phyloP scores from a whole-genome alignment of 2,113 vertebrate genomes.

The Bungarus multicinctus region DNA sequence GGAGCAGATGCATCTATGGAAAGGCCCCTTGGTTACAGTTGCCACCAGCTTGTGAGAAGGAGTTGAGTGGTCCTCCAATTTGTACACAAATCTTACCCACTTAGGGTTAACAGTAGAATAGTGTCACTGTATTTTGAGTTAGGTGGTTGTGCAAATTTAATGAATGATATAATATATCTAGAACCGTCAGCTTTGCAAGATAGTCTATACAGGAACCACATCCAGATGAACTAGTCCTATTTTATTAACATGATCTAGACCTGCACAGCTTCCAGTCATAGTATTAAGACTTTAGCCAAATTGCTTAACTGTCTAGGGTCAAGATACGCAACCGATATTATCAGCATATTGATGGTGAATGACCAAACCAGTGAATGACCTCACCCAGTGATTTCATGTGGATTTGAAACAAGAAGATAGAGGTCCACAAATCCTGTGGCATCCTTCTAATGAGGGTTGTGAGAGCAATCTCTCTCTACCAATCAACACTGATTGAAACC shows the following conservation, averaged over 20 bases:
- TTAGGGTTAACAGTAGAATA: neutral
- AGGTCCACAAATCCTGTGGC: neutral
- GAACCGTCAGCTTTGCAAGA: neutral
- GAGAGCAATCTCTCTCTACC: neutral
- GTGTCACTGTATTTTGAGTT: neutral
- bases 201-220: neutral
- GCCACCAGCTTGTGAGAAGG: neutral
- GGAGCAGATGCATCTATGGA: neutral
- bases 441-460: neutral
- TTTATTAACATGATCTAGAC: neutral
- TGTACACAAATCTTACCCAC: neutral
- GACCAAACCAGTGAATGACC: neutral
- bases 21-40: neutral
- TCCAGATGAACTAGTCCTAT: neutral
- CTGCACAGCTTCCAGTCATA: neutral
- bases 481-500: neutral
- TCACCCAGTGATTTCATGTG: neutral
- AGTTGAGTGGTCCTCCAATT: neutral
- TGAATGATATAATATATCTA: neutral
- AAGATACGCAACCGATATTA: neutral
- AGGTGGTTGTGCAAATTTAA: neutral
- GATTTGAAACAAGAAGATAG: neutral
- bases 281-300: neutral
- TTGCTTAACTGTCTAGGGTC: neutral
- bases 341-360: neutral